These are phyloP conservation scores for Potamarius usumacintae DNA, from an alignment of 2,113 vertebrate genomes.

Conservation along the genomic window DNA sequence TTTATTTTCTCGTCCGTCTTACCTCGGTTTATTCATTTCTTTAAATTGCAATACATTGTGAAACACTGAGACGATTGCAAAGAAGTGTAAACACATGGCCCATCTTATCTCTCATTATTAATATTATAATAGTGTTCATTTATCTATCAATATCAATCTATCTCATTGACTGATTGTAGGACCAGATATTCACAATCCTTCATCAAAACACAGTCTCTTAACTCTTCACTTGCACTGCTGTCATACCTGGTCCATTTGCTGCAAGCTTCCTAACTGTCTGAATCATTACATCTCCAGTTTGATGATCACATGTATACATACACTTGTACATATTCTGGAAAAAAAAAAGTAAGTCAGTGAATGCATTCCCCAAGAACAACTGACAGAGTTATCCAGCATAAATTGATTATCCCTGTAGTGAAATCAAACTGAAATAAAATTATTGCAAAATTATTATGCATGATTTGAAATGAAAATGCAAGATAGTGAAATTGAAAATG, in stretches of 20 bases:
- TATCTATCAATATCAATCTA: not conserved
- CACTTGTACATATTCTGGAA: not conserved
- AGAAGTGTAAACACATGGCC: not conserved
- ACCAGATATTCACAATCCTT: not conserved
- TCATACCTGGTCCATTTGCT: not conserved
- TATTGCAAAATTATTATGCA: not conserved
- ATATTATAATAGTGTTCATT: not conserved
- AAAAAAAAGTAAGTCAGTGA: not conserved
- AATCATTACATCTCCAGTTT: conserved; percentile 12
- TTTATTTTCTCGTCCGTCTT: not conserved
- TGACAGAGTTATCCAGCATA: not conserved
- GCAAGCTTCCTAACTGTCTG: not conserved
- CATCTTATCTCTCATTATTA: not conserved
- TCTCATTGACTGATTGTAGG: not conserved
- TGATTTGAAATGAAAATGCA: conserved; percentile 12
- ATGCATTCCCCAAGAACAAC: not conserved
- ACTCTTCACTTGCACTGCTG: not conserved
- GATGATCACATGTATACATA: conserved; percentile 11
- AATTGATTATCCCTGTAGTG: not conserved
- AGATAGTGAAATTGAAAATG: not conserved
- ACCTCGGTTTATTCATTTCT: not conserved
- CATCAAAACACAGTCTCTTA: not conserved
- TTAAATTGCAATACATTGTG: conserved; percentile 22
- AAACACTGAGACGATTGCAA: conserved; percentile 23
- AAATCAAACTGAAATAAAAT: conserved; percentile 21